These are phyloP conservation scores for Neotoxoptera formosana DNA, from an alignment of 1,140 invertebrate genomes.

Conservation along the genomic window DNA sequence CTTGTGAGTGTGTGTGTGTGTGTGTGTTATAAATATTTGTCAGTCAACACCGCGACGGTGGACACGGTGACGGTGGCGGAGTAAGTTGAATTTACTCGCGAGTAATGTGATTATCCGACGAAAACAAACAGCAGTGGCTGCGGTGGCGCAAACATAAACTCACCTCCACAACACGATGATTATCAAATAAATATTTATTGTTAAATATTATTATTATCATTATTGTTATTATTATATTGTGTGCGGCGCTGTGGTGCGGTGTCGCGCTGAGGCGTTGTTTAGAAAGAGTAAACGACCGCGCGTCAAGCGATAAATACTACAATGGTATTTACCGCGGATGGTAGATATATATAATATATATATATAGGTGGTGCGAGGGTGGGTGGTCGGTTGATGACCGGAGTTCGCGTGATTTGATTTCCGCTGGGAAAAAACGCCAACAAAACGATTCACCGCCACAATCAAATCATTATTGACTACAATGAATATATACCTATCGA, in stretches of 20 bases:
- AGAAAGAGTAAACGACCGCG: neutral
- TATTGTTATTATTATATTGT: conserved; percentile 22
- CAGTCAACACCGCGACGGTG: conserved; percentile 42
- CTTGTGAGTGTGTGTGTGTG: conserved; percentile 39
- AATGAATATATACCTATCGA: neutral
- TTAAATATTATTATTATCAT: conserved; percentile 55
- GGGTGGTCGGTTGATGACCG: neutral
- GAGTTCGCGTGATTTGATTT: conserved; percentile 42
- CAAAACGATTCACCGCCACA: neutral
- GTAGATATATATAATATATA: too few relatives aligned
- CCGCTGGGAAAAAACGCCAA: conserved; percentile 21
- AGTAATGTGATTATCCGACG: conserved; percentile 57
- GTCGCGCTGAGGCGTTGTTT: neutral
- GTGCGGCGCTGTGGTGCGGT: neutral
- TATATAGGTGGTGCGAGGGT: too few relatives aligned
- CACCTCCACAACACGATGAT: conserved; percentile 52
- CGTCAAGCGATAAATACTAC: neutral
- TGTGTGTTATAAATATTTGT: conserved; percentile 57
- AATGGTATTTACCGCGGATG: neutral
- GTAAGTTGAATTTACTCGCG: conserved; percentile 53
- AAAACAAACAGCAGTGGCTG: conserved; percentile 46
- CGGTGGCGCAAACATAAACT: conserved; percentile 48
- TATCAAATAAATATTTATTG: conserved; percentile 52
- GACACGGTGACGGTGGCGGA: conserved; percentile 19
- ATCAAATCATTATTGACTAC: neutral